Evolutionary conservation across 2,113 vertebrate genomes (phyloP), one percentile per base, ranked within the genome.

Genomic region (Pomatorhinus ruficollis): DNA sequence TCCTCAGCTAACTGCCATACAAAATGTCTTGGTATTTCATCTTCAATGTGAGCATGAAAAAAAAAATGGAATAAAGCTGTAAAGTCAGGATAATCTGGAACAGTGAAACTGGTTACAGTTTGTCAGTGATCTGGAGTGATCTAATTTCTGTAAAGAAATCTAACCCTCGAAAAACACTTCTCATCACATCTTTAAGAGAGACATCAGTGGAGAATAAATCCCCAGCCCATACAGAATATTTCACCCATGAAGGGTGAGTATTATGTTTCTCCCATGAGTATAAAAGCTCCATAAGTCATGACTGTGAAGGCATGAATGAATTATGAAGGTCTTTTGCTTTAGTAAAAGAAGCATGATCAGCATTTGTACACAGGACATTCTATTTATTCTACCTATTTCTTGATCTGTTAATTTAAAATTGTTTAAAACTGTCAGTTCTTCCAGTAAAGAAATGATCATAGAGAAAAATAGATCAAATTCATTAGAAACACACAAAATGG

Each of bases 211-310:
- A 94, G 63, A 89, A 95, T 68, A 93, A 91, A 96, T 93, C 57
- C 60, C 19, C 90, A 74, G 63, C 87, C 86, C 71, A 45, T 76
- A 70, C 6, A 95, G 66, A 85, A 89, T 93, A 94, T 95, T 96
- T 97, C 94, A 97, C 66, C 91, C 85, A 87, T 96, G 95, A 97
- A 96, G 85, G 85, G 81, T 95, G 91, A 93, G 59, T 87, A 94
- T 96, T 94, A 92, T 89, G 56, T 96, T 96, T 94, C 85, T 95
- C 89, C 83, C 83, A 94, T 86, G 88, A 93, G 66, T 86, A 45
- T 94, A 96, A 94, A 96, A 93, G 87, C 63, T 95, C 59, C 42
- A 49, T 96, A 96, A 93, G 64, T 95, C 84, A 86, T 57, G 27
- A 82, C 66, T 90, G 40, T 12, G 33, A 37, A 95, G 49, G 91